A percentile compares a stretch with the other conserved stretches of the same genome.
These are phyloP conservation scores for Halocynthia roretzi DNA, from an alignment of 23 tunicate species.

Conservation along the genomic window DNA sequence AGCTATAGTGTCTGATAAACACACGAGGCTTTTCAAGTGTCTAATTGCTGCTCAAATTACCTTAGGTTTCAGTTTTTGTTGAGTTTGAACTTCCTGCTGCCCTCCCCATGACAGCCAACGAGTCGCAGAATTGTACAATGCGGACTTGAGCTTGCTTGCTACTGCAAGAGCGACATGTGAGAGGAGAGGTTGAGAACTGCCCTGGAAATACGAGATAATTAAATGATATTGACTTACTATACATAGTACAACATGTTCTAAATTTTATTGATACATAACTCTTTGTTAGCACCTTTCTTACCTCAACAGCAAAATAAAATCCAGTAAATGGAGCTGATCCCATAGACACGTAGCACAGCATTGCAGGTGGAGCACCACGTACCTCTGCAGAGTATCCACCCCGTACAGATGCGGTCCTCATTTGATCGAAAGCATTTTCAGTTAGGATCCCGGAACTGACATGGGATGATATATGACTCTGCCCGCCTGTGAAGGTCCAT, in stretches of 20 bases:
- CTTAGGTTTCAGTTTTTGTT: slow-evolving; percentile 27
- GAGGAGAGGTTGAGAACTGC: slow-evolving; percentile 42
- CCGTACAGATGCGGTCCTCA: slow-evolving; percentile 36
- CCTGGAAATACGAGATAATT: slow-evolving; percentile 26
- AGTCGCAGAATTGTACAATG: slow-evolving; percentile 65
- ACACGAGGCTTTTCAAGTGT: background rate
- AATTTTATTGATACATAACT: background rate
- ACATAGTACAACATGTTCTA: background rate
- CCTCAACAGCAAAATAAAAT: slow-evolving; percentile 69
- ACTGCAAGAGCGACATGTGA: slow-evolving; percentile 85
- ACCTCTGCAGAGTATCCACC: slow-evolving; percentile 53
- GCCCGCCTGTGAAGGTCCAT: slow-evolving; percentile 58
- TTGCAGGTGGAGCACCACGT: slow-evolving; percentile 25
- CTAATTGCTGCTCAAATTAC: background rate
- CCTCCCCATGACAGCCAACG: slow-evolving; percentile 78
- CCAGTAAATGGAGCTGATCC: slow-evolving; percentile 68
- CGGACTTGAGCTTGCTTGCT: slow-evolving; percentile 63
- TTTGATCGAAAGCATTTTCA: slow-evolving; percentile 58
- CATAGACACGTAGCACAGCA: slow-evolving; percentile 40
- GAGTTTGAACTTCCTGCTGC: slow-evolving; percentile 2
- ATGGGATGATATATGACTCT: slow-evolving; percentile 21
- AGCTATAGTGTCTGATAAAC: background rate
- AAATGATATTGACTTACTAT: background rate
- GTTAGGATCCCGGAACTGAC: slow-evolving; percentile 33
- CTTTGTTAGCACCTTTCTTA: background rate